Percentiles rank a stretch among this genome's conserved stretches.
phyloP scores from a whole-genome alignment of 2,888 invertebrate genomes.

The Synergus itoensis region DNA sequence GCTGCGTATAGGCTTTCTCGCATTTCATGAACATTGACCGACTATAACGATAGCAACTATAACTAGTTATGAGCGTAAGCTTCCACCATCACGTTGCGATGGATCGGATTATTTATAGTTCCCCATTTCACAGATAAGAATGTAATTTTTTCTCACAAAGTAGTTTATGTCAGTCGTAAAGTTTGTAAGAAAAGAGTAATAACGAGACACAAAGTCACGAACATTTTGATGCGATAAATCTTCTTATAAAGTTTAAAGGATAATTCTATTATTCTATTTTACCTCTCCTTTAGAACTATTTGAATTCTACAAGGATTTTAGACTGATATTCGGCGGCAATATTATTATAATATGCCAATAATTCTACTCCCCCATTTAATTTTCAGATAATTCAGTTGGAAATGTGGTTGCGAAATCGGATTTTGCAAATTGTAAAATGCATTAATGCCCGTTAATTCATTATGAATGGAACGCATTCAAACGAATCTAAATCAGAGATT shows the following conservation, averaged over 20 bases:
- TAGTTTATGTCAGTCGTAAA: constrained; percentile 53
- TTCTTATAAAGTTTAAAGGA: not conserved
- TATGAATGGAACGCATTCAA: too few relatives aligned
- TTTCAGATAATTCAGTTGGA: too few relatives aligned
- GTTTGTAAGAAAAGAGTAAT: constrained; percentile 10
- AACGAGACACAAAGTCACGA: constrained; percentile 20
- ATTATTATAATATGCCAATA: too few relatives aligned
- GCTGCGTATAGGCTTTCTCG: constrained; percentile 17
- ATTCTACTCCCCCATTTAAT: too few relatives aligned
- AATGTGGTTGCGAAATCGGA: too few relatives aligned
- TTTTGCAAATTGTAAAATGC: too few relatives aligned
- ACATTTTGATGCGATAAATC: not conserved
- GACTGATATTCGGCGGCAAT: too few relatives aligned
- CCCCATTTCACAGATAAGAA: constrained; percentile 67
- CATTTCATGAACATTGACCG: constrained; percentile 57
- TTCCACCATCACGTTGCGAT: constrained; percentile 62
- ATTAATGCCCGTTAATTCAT: too few relatives aligned
- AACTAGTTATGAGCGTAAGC: constrained; percentile 59
- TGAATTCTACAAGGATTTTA: too few relatives aligned
- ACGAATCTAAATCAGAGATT: too few relatives aligned
- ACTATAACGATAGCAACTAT: constrained; percentile 57
- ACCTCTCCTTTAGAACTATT: too few relatives aligned
- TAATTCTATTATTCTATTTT: too few relatives aligned
- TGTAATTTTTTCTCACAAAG: constrained; percentile 63
- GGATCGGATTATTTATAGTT: constrained; percentile 64